Evolutionary conservation across 2,797 vertebrate genomes (phyloP).

Genomic region (Babyrousa celebensis): DNA sequence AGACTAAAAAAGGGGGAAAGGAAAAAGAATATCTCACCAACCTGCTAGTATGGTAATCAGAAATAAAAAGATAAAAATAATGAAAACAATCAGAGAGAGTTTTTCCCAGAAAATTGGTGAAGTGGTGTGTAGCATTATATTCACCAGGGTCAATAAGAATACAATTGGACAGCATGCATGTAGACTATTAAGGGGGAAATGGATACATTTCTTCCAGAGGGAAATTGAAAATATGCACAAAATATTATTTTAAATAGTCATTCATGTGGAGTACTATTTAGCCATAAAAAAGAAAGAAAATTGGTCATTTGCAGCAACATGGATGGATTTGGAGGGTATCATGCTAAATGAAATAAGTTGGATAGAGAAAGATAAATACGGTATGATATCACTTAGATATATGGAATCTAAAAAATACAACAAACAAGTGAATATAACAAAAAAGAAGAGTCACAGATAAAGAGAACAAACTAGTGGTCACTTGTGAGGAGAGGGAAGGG

Average conservation of each 20-base stretch:
- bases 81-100: not conserved
- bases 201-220: not conserved
- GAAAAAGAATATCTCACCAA: not conserved
- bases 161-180: not conserved
- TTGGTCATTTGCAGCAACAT: not conserved
- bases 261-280: not conserved
- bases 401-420: not conserved
- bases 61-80: slow-evolving; percentile 39
- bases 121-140: not conserved
- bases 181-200: not conserved
- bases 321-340: not conserved
- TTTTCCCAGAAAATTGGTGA: not conserved
- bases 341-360: not conserved
- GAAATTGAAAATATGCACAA: slow-evolving; percentile 29
- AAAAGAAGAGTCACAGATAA: not conserved
- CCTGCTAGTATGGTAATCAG: not conserved
- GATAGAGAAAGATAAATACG: not conserved
- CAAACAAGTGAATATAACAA: not conserved
- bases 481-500: not conserved
- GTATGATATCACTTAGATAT: not conserved
- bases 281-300: not conserved
- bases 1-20: not conserved
- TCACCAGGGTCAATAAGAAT: not conserved
- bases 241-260: not conserved
- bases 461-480: not conserved